Evolutionary conservation across 2,888 invertebrate species (phyloP).

Genomic region (Serripes groenlandicus): DNA sequence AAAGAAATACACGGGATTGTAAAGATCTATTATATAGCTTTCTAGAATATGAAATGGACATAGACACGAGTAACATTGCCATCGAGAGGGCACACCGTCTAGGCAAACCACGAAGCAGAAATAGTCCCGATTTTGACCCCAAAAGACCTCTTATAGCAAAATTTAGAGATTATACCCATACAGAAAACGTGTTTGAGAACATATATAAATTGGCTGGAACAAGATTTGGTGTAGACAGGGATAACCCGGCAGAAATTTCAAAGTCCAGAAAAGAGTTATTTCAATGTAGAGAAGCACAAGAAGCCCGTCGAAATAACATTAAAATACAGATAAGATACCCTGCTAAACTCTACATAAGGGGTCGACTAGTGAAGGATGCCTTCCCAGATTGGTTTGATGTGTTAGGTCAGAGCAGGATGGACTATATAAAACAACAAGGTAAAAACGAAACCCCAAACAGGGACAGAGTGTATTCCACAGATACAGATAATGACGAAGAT

Average conservation of each 20-base stretch:
- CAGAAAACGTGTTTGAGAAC: constrained; percentile 21
- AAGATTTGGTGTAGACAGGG: constrained; percentile 35
- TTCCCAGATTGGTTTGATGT: constrained; percentile 42
- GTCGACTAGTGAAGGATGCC: constrained; percentile 11
- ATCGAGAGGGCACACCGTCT: constrained; percentile 24
- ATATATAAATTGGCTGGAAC: constrained; percentile 28
- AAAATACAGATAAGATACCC: constrained; percentile 31
- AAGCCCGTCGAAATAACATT: constrained; percentile 3
- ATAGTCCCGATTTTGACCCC: neutral
- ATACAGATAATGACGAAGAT: constrained; percentile 2
- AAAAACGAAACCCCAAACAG: neutral
- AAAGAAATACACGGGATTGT: neutral
- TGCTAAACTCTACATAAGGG: constrained; percentile 30
- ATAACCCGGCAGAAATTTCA: constrained; percentile 41
- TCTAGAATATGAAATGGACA: neutral
- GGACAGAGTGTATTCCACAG: neutral
- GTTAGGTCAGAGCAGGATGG: constrained; percentile 5
- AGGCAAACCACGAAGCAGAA: neutral
- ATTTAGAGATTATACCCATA: constrained; percentile 37
- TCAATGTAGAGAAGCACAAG: constrained; percentile 5
- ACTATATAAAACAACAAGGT: neutral
- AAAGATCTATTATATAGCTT: neutral
- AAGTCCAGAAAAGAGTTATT: constrained; percentile 25
- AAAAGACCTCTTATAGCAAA: constrained; percentile 34
- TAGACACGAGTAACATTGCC: neutral